Percentiles rank a stretch among this genome's conserved stretches.
phyloP scores from a whole-genome alignment of 2,888 invertebrate species.

The Nysson spinosus region DNA sequence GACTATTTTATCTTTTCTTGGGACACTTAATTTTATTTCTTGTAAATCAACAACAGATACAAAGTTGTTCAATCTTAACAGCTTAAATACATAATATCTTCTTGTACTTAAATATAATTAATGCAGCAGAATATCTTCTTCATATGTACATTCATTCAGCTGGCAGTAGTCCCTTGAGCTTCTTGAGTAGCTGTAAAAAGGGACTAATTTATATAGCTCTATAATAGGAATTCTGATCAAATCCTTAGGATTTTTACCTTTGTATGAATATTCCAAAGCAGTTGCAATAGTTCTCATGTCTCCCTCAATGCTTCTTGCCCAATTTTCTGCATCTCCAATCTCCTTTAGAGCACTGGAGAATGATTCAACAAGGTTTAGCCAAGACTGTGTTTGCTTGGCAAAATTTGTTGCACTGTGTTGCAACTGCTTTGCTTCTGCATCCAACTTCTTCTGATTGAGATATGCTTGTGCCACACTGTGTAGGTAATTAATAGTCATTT shows the following conservation, averaged over 20 bases:
- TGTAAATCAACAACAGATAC: too few species aligned
- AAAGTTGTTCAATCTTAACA: too few species aligned
- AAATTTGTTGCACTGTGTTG: conserved; percentile 96
- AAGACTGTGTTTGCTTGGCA: conserved; percentile 97
- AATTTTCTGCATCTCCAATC: conserved; percentile 99
- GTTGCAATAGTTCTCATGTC: conserved; percentile 96
- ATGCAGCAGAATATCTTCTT: background rate
- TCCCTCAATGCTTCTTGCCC: conserved; percentile 97
- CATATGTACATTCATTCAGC: conserved; percentile 13
- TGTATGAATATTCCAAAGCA: conserved; percentile 95
- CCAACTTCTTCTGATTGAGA: conserved; percentile 97
- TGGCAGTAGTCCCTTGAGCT: conserved; percentile 47
- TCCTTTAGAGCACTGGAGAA: conserved; percentile 95
- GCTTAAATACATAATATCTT: too few species aligned
- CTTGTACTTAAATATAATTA: too few species aligned
- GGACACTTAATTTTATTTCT: too few species aligned
- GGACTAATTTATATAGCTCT: background rate
- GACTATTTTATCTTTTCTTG: too few species aligned
- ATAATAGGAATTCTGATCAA: background rate
- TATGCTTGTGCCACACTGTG: conserved; percentile 98
- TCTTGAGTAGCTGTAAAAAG: conserved; percentile 67
- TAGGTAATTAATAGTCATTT: conserved; percentile 36
- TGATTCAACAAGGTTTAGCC: conserved; percentile 94
- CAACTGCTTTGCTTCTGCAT: conserved; percentile 97
- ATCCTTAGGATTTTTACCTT: conserved; percentile 79